Evolutionary conservation across 2,888 invertebrate species (phyloP).

Genomic region (Brenthis daphne): DNA sequence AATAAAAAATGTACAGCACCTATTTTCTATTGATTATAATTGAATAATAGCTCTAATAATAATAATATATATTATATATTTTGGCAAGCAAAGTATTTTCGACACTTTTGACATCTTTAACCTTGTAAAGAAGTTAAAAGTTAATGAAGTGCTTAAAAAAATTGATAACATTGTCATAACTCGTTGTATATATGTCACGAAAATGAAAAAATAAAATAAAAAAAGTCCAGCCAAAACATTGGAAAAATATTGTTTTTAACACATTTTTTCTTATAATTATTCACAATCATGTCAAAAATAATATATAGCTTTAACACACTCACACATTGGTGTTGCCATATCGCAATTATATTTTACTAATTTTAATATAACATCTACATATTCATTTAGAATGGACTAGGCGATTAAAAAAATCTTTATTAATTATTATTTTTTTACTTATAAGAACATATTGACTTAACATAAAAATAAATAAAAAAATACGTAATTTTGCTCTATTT

Average conservation of each 20-base stretch:
- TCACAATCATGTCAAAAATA: slow-evolving; percentile 14
- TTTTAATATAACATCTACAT: slow-evolving; percentile 32
- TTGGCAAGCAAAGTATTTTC: slow-evolving; percentile 20
- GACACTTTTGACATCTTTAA: slow-evolving; percentile 28
- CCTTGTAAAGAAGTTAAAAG: slow-evolving; percentile 30
- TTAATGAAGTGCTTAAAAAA: not conserved
- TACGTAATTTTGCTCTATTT: no score
- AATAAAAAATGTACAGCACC: slow-evolving; percentile 32
- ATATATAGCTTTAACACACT: slow-evolving; percentile 15
- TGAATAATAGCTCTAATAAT: slow-evolving; percentile 5
- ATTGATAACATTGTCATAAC: not conserved
- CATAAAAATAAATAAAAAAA: not conserved
- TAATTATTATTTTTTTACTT: not conserved
- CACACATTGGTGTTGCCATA: slow-evolving; percentile 43
- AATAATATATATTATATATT: slow-evolving; percentile 5
- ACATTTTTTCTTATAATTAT: slow-evolving; percentile 13
- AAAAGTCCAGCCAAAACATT: slow-evolving; percentile 8
- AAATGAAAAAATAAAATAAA: slow-evolving; percentile 11
- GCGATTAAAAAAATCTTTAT: not conserved
- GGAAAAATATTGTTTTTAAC: slow-evolving; percentile 4
- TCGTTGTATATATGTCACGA: slow-evolving; percentile 7
- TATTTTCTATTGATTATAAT: slow-evolving; percentile 34
- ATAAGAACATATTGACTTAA: no score
- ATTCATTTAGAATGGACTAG: not conserved
- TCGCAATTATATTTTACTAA: slow-evolving; percentile 32